These are phyloP conservation scores for Zapornia atra DNA, from an alignment of 2,113 vertebrate species.

Conservation along the genomic window DNA sequence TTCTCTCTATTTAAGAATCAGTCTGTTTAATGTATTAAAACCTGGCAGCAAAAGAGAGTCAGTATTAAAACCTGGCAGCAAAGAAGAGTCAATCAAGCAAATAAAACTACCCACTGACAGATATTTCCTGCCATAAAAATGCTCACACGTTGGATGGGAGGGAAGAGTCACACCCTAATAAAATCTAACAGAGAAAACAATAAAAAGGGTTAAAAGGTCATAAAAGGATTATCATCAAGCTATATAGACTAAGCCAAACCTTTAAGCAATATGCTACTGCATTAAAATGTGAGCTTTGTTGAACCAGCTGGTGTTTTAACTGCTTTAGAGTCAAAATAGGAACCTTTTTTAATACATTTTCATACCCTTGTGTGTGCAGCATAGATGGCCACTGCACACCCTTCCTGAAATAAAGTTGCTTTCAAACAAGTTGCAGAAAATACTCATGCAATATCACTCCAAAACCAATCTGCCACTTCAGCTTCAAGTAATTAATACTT, in stretches of 20 bases:
- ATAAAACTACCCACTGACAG: not conserved
- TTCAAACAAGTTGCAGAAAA: not conserved
- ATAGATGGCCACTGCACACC: not conserved
- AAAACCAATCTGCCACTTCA: not conserved
- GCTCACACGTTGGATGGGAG: not conserved
- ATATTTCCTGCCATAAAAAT: conserved; percentile 48
- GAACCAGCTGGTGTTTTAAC: not conserved
- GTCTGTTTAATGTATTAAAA: not conserved
- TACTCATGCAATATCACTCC: not conserved
- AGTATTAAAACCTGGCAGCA: not conserved
- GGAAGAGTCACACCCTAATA: conserved; percentile 1
- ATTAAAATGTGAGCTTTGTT: not conserved
- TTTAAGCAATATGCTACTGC: not conserved
- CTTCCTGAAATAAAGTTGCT: not conserved
- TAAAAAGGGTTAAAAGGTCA: conserved; percentile 38
- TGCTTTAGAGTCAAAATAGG: not conserved
- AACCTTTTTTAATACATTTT: not conserved
- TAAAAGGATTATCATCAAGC: not conserved
- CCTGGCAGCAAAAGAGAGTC: too few species aligned
- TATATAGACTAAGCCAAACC: not conserved
- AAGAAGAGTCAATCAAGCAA: not conserved
- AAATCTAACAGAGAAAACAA: not conserved
- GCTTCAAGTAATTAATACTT: not conserved
- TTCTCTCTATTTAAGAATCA: not conserved
- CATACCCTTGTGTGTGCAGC: not conserved